Base-by-base conservation (phyloP, 2,797 vertebrate genomes). In the Microctenopoma steveboyesi region DNA sequence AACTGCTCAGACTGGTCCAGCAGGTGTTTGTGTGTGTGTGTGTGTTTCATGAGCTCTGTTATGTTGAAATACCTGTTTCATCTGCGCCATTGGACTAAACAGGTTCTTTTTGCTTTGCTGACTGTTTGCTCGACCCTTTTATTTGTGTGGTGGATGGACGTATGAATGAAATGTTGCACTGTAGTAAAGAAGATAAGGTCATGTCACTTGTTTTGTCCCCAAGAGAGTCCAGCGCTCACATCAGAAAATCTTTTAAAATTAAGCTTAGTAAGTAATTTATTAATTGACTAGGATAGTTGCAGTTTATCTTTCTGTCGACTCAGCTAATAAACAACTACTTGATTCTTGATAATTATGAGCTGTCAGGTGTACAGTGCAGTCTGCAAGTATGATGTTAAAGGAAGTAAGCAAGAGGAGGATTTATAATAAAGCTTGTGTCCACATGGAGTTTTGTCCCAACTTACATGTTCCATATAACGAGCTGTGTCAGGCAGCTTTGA, bases 1-100 rank as follows among this genome's bases (percentile, higher is more conserved):
- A 88, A 90, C 87, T 27, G 59, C 81, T 86, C 83, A 40, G 69
- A 88, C 92, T 61, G 18, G 90, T 90, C 68, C 10, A 47, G 60
- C 90, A 80, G 86, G 89, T 90, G 77, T 58, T 42, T 50, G 51
- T 42, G 13, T 54, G 45, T 33, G 45, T 42, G 22, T 56, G 43
- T 22, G 43, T 27, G 30, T 48, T 47, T 59, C 39, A 18, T 80
- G 14, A 42, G 42, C 69, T 65, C 47, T 84, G 86, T 86, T 75
- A 83, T 92, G 89, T 82, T 77, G 84, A 79, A 9, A 5, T 64
- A 75, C 81, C 66, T 51, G 75, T 14, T 60, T 82, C 22, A 49
- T 75, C 58, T 68, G 22, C 22, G 22, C 22, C 22, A 45, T 52
- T 27, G 13, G 2, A 52, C 27, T 15, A 6, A 63, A 79, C 51